Evolutionary conservation across 2,888 invertebrate species (phyloP).

Genomic region (Synergus japonicus): DNA sequence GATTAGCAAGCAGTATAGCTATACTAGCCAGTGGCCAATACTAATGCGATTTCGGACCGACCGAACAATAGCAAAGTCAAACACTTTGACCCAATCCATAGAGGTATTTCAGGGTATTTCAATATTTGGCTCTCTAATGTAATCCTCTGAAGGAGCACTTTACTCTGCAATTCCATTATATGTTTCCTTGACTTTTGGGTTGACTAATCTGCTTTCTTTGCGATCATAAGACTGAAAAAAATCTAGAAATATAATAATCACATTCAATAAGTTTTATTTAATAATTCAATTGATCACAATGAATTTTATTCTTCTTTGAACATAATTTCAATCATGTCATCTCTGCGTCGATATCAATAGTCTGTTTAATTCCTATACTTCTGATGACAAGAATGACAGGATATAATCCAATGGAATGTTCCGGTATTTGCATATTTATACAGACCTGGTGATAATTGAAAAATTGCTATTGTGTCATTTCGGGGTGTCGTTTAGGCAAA

Average conservation of each 20-base stretch:
- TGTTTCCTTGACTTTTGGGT: background rate
- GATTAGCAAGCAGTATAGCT: slow-evolving; percentile 4
- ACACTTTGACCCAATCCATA: slow-evolving; percentile 59
- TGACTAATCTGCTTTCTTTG: background rate
- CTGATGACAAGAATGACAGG: background rate
- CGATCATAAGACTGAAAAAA: too few relatives aligned
- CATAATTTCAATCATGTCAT: too few relatives aligned
- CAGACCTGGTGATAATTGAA: background rate
- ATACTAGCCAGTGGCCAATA: slow-evolving; percentile 11
- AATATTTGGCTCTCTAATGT: slow-evolving; percentile 68
- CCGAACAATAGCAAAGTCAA: slow-evolving; percentile 63
- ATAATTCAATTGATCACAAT: too few relatives aligned
- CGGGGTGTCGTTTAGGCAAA: background rate
- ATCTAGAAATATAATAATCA: too few relatives aligned
- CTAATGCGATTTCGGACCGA: background rate
- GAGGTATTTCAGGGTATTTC: slow-evolving; percentile 60
- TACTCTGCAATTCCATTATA: background rate
- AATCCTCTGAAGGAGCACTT: slow-evolving; percentile 51
- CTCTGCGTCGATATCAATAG: too few relatives aligned
- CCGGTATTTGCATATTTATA: background rate
- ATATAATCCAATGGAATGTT: background rate
- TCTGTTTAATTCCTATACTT: too few relatives aligned
- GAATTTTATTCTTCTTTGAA: too few relatives aligned
- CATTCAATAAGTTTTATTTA: too few relatives aligned
- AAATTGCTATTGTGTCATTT: slow-evolving; percentile 10